These are phyloP conservation scores for Channa maculata DNA, from an alignment of 2,113 vertebrate species.

Conservation along the genomic window DNA sequence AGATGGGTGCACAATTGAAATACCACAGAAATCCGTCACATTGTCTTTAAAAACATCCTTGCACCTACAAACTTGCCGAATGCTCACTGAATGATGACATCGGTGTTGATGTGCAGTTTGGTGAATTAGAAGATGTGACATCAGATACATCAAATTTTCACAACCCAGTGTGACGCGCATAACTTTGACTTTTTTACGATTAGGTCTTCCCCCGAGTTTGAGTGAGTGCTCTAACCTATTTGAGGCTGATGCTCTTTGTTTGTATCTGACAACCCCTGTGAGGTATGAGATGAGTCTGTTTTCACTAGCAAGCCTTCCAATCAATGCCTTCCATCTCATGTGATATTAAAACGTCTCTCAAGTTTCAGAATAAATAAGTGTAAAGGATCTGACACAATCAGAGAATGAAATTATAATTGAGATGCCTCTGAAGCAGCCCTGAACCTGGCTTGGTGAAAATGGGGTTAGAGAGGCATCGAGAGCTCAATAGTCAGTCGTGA, in stretches of 20 bases:
- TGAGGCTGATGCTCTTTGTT: conserved; percentile 26
- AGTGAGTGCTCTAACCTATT: neutral
- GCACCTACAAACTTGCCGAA: conserved; percentile 22
- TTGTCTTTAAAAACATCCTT: neutral
- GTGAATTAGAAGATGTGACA: neutral
- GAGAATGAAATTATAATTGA: conserved; percentile 11
- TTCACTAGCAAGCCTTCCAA: conserved; percentile 3
- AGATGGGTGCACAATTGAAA: conserved; percentile 24
- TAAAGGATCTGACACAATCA: conserved; percentile 42
- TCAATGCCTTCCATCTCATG: conserved; percentile 1
- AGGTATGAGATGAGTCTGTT: conserved; percentile 47
- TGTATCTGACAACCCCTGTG: conserved; percentile 14
- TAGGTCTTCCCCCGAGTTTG: neutral
- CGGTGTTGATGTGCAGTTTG: conserved; percentile 14
- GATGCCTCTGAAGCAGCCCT: no score
- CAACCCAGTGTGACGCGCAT: rapidly evolving
- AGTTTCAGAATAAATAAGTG: conserved; percentile 20
- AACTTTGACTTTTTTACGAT: neutral
- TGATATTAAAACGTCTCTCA: conserved; percentile 14
- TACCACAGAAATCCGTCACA: conserved; percentile 28
- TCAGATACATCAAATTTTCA: neutral
- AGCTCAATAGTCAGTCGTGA: conserved; percentile 59
- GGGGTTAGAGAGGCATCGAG: neutral
- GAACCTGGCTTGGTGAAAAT: no score
- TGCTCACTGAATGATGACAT: conserved; percentile 1